Evolutionary conservation across 2,113 vertebrate species (phyloP).

Genomic region (Scomber japonicus): DNA sequence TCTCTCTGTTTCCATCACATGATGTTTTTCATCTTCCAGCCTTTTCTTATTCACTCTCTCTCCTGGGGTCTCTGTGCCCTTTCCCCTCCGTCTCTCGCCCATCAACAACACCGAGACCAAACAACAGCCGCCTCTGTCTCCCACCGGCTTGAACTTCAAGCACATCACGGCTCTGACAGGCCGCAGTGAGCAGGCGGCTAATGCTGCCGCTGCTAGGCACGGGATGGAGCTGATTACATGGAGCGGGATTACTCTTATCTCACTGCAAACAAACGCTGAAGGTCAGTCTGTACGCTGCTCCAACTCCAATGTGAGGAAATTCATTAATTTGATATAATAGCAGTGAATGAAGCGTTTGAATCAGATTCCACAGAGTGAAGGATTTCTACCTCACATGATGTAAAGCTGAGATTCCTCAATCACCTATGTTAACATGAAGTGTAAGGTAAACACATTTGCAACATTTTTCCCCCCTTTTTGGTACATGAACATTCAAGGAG

Average conservation of each 20-base stretch:
- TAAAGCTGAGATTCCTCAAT: too few species aligned
- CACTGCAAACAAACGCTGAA: not conserved
- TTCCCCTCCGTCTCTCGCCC: constrained; percentile 40
- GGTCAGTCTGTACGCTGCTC: not conserved
- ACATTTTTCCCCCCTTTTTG: too few species aligned
- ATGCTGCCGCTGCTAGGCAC: constrained; percentile 26
- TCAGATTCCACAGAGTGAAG: too few species aligned
- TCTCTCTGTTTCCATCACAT: constrained; percentile 54
- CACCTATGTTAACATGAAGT: too few species aligned
- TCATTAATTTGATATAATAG: too few species aligned
- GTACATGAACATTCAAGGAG: too few species aligned
- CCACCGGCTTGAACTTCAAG: constrained; percentile 61
- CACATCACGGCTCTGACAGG: constrained; percentile 49
- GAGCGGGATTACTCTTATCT: constrained; percentile 38
- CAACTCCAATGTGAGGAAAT: not conserved
- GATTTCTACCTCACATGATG: too few species aligned
- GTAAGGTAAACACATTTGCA: too few species aligned
- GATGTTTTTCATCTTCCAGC: constrained; percentile 60
- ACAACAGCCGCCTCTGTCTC: constrained; percentile 55
- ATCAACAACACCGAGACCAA: constrained; percentile 51
- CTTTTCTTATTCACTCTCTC: constrained; percentile 43
- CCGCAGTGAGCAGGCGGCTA: constrained; percentile 32
- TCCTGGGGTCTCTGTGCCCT: constrained; percentile 54
- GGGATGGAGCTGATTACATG: constrained; percentile 34
- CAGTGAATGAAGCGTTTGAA: too few species aligned